phyloP scores from a whole-genome alignment of 2,797 vertebrate species.

The Poeciliopsis presidionis region DNA sequence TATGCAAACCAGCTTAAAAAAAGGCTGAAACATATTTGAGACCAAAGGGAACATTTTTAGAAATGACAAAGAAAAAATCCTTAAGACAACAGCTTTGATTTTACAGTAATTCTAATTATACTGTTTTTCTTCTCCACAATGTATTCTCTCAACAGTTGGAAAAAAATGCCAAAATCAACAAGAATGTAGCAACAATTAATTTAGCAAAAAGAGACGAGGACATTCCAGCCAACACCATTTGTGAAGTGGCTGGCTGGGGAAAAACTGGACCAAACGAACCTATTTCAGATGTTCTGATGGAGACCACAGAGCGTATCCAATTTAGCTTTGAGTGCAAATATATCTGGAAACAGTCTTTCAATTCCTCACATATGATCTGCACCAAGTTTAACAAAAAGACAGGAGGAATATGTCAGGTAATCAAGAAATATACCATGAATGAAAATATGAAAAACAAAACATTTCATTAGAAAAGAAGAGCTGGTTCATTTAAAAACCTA shows the following conservation, averaged over 20 bases:
- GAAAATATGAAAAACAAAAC: background rate
- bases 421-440: background rate
- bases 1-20: background rate
- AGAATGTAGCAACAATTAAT: slow-evolving; percentile 45
- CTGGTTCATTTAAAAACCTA: background rate
- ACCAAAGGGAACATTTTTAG: background rate
- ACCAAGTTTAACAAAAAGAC: slow-evolving; percentile 52
- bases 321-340: slow-evolving; percentile 29
- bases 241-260: slow-evolving; percentile 77
- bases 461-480: background rate
- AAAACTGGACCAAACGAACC: accelerated
- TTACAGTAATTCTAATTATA: background rate
- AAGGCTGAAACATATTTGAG: background rate
- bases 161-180: slow-evolving; percentile 54
- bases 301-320: slow-evolving; percentile 47
- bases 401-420: slow-evolving; percentile 73
- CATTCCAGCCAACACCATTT: slow-evolving; percentile 31
- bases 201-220: slow-evolving; percentile 48
- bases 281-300: slow-evolving; percentile 51
- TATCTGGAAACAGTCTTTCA: slow-evolving; percentile 11
- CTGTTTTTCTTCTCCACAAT: background rate
- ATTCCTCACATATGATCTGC: slow-evolving; percentile 62
- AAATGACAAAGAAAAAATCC: background rate
- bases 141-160: slow-evolving; percentile 59
- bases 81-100: background rate